Evolutionary conservation across 2,888 invertebrate species (phyloP).

Genomic region (Anthophora plumipes): DNA sequence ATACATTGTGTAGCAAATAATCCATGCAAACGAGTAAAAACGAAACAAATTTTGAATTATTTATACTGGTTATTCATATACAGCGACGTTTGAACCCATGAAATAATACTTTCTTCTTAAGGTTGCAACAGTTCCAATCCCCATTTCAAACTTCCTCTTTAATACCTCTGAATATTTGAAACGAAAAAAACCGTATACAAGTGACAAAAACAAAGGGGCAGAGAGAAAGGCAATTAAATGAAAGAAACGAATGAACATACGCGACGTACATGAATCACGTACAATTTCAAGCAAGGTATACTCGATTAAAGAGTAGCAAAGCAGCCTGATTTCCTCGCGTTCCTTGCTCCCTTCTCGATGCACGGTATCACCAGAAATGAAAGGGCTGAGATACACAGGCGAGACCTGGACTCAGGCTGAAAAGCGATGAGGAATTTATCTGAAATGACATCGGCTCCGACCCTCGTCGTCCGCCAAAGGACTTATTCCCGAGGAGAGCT

Average conservation of each 20-base stretch:
- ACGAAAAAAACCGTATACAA: too few relatives aligned
- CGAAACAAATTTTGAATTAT: too few relatives aligned
- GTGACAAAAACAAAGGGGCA: neutral
- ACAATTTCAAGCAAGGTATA: conserved; percentile 29
- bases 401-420: conserved; percentile 62
- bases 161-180: too few relatives aligned
- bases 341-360: conserved; percentile 35
- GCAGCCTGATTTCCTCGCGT: conserved; percentile 39
- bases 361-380: conserved; percentile 40
- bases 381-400: conserved; percentile 43
- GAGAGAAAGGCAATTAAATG: neutral
- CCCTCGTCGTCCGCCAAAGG: conserved; percentile 75
- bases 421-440: conserved; percentile 80
- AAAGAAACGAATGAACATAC: neutral
- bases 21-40: too few relatives aligned
- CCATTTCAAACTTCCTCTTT: too few relatives aligned
- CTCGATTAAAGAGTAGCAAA: conserved; percentile 60
- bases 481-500: conserved; percentile 66
- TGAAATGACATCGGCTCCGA: conserved; percentile 83
- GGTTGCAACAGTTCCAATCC: too few relatives aligned
- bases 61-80: too few relatives aligned
- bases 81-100: too few relatives aligned
- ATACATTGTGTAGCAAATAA: too few relatives aligned
- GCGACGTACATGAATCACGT: neutral
- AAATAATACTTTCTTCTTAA: too few relatives aligned